Conservation (phyloP, 2,797 vertebrate genomes). For the Sebastes oblongus region DNA sequence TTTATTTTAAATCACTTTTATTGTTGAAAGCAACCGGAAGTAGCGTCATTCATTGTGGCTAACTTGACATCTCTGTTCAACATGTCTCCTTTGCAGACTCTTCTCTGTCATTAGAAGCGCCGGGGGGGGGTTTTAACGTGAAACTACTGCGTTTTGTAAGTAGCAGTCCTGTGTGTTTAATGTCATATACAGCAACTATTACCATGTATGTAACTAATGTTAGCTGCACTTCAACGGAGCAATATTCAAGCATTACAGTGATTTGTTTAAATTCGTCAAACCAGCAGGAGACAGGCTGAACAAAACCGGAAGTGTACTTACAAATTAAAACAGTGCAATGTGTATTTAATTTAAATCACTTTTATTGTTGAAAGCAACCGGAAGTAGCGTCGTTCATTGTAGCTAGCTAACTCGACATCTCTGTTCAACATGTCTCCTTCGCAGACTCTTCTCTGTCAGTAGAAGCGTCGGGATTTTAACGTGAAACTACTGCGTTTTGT, state of each 20-base stretch:
- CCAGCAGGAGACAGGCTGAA: fast-evolving
- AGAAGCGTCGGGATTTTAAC: slow-evolving; percentile 43
- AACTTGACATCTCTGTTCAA: slow-evolving; percentile 14
- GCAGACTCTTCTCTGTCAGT: slow-evolving; percentile 41
- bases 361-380: slow-evolving; percentile 31
- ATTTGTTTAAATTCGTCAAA: not conserved
- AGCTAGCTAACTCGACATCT: not conserved
- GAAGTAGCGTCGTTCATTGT: not conserved
- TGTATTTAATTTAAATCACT: fast-evolving
- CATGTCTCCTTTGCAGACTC: slow-evolving; percentile 61
- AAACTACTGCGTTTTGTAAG: slow-evolving; percentile 55
- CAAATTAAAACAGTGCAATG: not conserved
- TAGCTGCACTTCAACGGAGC: too few relatives aligned
- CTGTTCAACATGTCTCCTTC: slow-evolving; percentile 60
- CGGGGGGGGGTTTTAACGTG: slow-evolving; percentile 5
- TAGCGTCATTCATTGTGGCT: fast-evolving
- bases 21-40: slow-evolving; percentile 32
- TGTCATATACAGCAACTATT: fast-evolving
- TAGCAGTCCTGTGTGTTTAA: not conserved
- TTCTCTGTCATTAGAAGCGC: slow-evolving; percentile 47
- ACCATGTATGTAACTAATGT: not conserved
- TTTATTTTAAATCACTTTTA: not conserved
- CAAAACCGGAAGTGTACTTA: not conserved
- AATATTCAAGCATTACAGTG: not conserved
- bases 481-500: slow-evolving; percentile 47